Evolutionary conservation across 2,888 invertebrate species (phyloP), one percentile per base, ranked within the genome.

Genomic region (Biston betularia): DNA sequence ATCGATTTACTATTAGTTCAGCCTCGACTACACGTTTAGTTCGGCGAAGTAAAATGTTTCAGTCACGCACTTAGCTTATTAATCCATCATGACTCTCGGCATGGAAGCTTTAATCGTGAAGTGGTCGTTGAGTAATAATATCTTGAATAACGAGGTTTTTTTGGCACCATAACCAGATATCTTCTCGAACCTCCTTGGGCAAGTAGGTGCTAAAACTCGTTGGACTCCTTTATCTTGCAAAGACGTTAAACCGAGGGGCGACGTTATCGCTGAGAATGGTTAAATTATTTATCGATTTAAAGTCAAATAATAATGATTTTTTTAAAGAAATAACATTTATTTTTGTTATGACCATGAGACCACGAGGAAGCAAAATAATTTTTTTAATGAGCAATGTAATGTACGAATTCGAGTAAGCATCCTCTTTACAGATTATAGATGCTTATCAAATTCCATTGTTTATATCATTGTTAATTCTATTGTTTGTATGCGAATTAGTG

Each of bases 121-220:
- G 57, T 52, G 45, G 61, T 53, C 15, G 48, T 48, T 14, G 44
- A 61, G 6, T 73, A 74, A 72, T 70, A 74, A 70, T 74, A 74
- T 69, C 70, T 72, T 70, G 74, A 69, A 70, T 52, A 55, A 60
- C 70, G 44, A 63, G 69, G 60, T 72, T 74, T 72, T 71, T 70
- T 59, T 60, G 54, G 50, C 60, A 61, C 69, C 55, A 63, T 65
- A 72, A 69, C 70, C 62, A 64, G 67, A 66, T 64, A 64, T 49
- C 46, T 53, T 24, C 15, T 55, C 52, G 61, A 64, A 64, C 57
- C 67, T 64, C 60, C 57, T 64, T 44, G 52, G 34, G 53, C 49
- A 56, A 58, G 53, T 62, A 66, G 54, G 52, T 68, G 62, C 48
- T 63, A 68, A 58, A 68, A 68, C 67, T 68, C 55, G 67, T 68